A percentile compares a stretch with the other conserved stretches of the same genome.
These are phyloP conservation scores for Acheta domesticus DNA, from an alignment of 2,888 invertebrate genomes.

Conservation along the genomic window DNA sequence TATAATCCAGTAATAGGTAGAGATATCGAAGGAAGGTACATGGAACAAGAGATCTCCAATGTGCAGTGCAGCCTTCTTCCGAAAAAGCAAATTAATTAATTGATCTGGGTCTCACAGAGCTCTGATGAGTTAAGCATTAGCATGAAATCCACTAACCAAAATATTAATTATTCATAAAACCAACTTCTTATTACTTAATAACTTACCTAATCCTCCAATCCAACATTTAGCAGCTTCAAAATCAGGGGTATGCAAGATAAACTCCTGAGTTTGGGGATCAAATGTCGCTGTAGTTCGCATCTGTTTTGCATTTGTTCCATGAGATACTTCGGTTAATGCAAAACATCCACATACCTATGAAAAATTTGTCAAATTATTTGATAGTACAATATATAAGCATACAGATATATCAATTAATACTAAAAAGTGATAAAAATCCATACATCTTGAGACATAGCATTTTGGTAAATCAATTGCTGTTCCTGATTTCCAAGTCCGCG, in stretches of 20 bases:
- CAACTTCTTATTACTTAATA: background rate
- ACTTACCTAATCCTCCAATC: slow-evolving; percentile 49
- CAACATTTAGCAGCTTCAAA: slow-evolving; percentile 55
- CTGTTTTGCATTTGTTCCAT: slow-evolving; percentile 54
- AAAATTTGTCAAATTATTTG: too few relatives aligned
- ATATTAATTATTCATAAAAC: too few relatives aligned
- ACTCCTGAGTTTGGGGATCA: slow-evolving; percentile 50
- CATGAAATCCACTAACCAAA: too few relatives aligned
- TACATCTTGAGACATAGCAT: background rate
- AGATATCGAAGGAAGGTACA: too few relatives aligned
- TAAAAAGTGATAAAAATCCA: background rate
- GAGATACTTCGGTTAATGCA: slow-evolving; percentile 54
- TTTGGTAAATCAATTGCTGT: slow-evolving; percentile 42
- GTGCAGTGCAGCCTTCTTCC: too few relatives aligned
- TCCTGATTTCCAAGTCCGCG: slow-evolving; percentile 34
- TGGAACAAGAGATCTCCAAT: too few relatives aligned
- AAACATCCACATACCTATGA: slow-evolving; percentile 50
- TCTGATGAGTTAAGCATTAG: too few relatives aligned
- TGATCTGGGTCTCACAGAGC: too few relatives aligned
- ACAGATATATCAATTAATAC: background rate
- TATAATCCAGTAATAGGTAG: too few relatives aligned
- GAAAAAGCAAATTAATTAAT: too few relatives aligned
- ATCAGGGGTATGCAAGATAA: slow-evolving; percentile 53
- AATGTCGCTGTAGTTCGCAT: slow-evolving; percentile 52
- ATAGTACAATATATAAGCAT: background rate